Base-by-base conservation (phyloP, 1,140 invertebrate genomes). In the Triops cancriformis region DNA sequence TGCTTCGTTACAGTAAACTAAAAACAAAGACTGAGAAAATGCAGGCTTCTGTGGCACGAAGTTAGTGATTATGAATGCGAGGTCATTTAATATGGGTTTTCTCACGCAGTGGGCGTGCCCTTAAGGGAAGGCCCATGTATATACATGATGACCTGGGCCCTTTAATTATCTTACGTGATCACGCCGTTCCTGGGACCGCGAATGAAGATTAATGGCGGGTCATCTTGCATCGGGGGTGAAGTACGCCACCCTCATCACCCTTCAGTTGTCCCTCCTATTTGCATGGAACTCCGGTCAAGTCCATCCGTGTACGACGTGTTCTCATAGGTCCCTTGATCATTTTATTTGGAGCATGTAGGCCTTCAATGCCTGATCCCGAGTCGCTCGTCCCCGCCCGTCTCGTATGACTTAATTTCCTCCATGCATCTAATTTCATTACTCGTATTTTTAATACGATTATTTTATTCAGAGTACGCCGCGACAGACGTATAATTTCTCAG, bases 51-150 rank as follows among this genome's bases (percentile, higher is more conserved):
- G 14, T 18, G 18, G 51, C 51, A n/a, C 18, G 51, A 23, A 64
- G 43, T 45, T 45, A 45, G 43, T 45, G 18, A 64, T 64, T 64
- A 64, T 5, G 51, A 64, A 23, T 64, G 51, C 51, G 51, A 64
- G 51, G 51, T 23, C 51, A n/a, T 64, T 64, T 23, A 18, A 64
- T n/a, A 64, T 18, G 51, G 18, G 51, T 64, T 64, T 64, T 23
- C 51, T 64, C 51, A 64, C 51, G 51, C 51, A 64, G 51, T 64
- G 51, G 51, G 51, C 51, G 51, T 64, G 51, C 18, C 51, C 51
- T 6, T 64, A 12, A 64, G 51, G 14, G 51, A 64, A 23, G 51
- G 51, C 23, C 43, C n/a, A 64, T 64, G 51, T 64, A 23, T 64
- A 64, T 64, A 64, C 51, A 64, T 64, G 51, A 64, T 64, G 51